A percentile compares a stretch with the other conserved stretches of the same genome.
Conservation (phyloP, 1,140 invertebrate species). For the Uloborus diversus region DNA sequence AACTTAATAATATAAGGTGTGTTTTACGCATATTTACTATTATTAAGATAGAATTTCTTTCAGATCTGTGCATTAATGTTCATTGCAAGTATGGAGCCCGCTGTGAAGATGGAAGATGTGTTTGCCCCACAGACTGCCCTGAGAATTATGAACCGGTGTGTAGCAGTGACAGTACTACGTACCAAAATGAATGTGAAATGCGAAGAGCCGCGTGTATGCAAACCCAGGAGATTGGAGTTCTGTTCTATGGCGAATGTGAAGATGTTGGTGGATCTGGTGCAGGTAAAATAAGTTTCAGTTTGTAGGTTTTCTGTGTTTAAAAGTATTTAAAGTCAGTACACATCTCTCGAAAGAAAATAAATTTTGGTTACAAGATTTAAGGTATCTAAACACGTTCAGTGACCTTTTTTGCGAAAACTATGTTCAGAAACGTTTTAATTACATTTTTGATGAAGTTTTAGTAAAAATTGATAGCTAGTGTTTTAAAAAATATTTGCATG, state of each 20-base stretch:
- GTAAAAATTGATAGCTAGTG: no score
- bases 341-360: no score
- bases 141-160: constrained; percentile 74
- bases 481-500: no score
- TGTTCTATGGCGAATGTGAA: constrained; percentile 83
- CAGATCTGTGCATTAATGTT: constrained; percentile 81
- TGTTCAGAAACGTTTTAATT: no score
- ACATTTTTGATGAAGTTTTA: no score
- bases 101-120: constrained; percentile 82
- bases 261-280: constrained; percentile 69
- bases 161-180: constrained; percentile 83
- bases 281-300: constrained; percentile 5
- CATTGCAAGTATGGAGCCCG: constrained; percentile 80
- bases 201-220: constrained; percentile 73
- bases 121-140: constrained; percentile 81
- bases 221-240: constrained; percentile 68
- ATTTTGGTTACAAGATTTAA: no score
- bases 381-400: no score
- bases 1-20: no score
- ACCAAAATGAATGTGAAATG: constrained; percentile 85
- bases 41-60: no score
- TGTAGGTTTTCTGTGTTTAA: neutral
- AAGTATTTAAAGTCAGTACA: neutral
- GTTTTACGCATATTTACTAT: no score
- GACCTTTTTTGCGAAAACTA: no score